phyloP scores from a whole-genome alignment of 2,888 invertebrate genomes.

The Leptinotarsa rubiginosa region DNA sequence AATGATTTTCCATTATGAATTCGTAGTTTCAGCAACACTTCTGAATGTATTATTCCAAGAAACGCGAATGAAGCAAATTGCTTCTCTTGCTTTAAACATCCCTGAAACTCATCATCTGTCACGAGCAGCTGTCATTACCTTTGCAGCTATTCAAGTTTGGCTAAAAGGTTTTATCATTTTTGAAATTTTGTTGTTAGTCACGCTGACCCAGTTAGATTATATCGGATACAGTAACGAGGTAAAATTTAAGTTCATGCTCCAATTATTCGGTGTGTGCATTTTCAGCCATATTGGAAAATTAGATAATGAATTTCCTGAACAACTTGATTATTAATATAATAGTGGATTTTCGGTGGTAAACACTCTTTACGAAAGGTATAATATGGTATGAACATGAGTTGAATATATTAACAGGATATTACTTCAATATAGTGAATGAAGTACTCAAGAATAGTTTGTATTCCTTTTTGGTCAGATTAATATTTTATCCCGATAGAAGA shows the following conservation, averaged over 20 bases:
- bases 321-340: not conserved
- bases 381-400: not conserved
- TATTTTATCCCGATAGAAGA: too few species aligned
- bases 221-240: not conserved
- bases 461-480: too few species aligned
- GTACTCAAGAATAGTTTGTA: too few species aligned
- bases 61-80: not conserved
- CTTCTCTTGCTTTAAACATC: not conserved
- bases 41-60: not conserved
- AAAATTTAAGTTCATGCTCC: not conserved
- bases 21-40: too few species aligned
- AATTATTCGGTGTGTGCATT: not conserved
- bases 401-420: too few species aligned
- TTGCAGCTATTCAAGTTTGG: not conserved
- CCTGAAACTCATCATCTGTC: constrained; percentile 1
- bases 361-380: not conserved
- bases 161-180: too few species aligned
- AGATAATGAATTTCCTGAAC: not conserved
- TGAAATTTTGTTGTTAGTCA: not conserved
- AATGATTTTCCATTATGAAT: too few species aligned
- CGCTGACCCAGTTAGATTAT: not conserved
- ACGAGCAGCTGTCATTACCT: not conserved
- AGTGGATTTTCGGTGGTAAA: not conserved
- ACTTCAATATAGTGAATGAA: too few species aligned
- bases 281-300: not conserved